phyloP scores from a whole-genome alignment of 1,140 invertebrate species.

The Neodiprion virginianus region DNA sequence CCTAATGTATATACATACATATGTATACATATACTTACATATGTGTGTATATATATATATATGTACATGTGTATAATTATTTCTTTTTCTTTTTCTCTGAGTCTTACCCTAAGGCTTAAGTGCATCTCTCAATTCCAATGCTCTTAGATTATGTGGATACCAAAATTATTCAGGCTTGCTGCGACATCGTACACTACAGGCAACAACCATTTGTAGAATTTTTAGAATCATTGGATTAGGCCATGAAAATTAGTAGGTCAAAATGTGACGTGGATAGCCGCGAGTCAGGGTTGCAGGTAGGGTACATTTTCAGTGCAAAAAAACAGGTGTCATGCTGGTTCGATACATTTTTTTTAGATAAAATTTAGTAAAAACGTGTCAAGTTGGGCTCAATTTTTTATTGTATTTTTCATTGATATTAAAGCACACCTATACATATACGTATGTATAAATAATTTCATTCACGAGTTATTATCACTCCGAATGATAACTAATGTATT shows the following conservation, averaged over 20 bases:
- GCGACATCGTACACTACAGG: background rate
- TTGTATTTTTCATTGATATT: background rate
- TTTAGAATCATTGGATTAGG: background rate
- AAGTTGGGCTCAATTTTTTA: background rate
- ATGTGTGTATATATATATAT: too few relatives aligned
- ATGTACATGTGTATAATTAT: too few relatives aligned
- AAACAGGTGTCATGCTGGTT: background rate
- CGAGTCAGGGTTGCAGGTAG: background rate
- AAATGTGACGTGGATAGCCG: background rate
- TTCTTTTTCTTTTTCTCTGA: too few relatives aligned
- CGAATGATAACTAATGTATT: too few relatives aligned
- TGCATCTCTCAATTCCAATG: background rate
- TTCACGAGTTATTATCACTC: too few relatives aligned
- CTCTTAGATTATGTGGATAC: background rate
- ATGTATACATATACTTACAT: too few relatives aligned
- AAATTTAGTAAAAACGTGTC: background rate
- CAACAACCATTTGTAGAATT: background rate
- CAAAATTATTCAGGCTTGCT: background rate
- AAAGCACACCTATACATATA: background rate
- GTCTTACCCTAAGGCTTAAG: background rate
- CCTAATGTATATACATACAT: too few relatives aligned
- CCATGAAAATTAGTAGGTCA: slow-evolving; percentile 1
- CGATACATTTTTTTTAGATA: background rate
- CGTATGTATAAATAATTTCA: too few relatives aligned
- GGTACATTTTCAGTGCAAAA: background rate